Evolutionary conservation across 35 echinoderm and acorn worm genomes (phyloP).

Genomic region (Antedon bifida): DNA sequence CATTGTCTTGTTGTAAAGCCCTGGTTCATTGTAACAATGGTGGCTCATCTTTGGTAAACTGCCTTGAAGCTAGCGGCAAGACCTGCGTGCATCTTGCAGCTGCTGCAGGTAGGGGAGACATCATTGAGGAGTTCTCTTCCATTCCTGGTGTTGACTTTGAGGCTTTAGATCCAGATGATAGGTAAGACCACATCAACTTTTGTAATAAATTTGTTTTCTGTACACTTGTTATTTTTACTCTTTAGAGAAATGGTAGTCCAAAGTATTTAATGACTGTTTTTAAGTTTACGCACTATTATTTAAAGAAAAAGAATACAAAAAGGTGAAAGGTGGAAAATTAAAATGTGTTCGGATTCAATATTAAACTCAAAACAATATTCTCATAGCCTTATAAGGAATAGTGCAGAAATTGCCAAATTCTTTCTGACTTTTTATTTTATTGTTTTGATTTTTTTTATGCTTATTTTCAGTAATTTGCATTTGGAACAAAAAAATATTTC

Average conservation of each 20-base stretch:
- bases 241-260: neutral
- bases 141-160: conserved; percentile 83
- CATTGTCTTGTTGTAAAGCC: conserved; percentile 52
- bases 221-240: neutral
- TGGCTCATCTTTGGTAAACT: conserved; percentile 66
- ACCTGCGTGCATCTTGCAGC: conserved; percentile 80
- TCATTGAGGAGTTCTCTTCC: conserved; percentile 61
- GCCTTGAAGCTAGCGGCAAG: conserved; percentile 64
- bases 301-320: too few relatives aligned
- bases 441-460: too few relatives aligned
- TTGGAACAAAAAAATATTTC: too few relatives aligned
- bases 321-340: too few relatives aligned
- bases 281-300: neutral
- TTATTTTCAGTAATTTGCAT: too few relatives aligned
- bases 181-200: conserved; percentile 12
- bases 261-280: neutral
- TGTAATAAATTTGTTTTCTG: neutral
- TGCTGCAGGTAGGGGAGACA: conserved; percentile 61
- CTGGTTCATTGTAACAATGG: conserved; percentile 88
- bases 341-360: too few relatives aligned
- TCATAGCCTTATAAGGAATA: too few relatives aligned
- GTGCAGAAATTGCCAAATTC: too few relatives aligned
- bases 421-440: too few relatives aligned
- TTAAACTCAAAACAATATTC: too few relatives aligned
- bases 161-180: conserved; percentile 90